Evolutionary conservation across 1,140 invertebrate species (phyloP).

Genomic region (Drosophila tani): DNA sequence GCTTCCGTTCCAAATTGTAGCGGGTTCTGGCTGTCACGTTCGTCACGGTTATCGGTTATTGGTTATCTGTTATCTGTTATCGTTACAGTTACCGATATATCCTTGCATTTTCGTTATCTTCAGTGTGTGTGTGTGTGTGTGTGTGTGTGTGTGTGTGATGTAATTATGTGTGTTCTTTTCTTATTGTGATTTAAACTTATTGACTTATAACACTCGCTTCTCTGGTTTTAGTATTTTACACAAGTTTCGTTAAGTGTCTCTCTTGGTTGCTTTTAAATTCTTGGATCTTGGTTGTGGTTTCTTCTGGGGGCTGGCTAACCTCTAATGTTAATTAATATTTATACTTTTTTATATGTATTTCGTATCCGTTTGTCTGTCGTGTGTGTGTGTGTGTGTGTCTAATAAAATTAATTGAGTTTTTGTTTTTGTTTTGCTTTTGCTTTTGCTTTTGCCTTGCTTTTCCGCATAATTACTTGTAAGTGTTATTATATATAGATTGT

Average conservation of each 20-base stretch:
- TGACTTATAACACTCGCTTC: slow-evolving; percentile 38
- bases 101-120: slow-evolving; percentile 4
- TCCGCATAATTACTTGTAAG: slow-evolving; percentile 50
- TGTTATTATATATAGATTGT: slow-evolving; percentile 53
- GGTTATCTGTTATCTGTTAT: slow-evolving; percentile 19
- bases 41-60: slow-evolving; percentile 2
- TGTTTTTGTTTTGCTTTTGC: neutral
- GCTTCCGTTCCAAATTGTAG: slow-evolving; percentile 10
- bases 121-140: slow-evolving; percentile 1
- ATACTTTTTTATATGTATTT: slow-evolving; percentile 43
- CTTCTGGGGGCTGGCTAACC: slow-evolving; percentile 35
- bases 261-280: slow-evolving; percentile 50
- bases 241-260: slow-evolving; percentile 49
- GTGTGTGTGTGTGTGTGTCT: slow-evolving; percentile 15
- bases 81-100: slow-evolving; percentile 12
- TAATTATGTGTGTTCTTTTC: slow-evolving; percentile 3
- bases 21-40: neutral
- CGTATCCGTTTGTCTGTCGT: slow-evolving; percentile 37
- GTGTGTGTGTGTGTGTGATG: slow-evolving; percentile 15
- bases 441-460: slow-evolving; percentile 7
- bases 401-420: slow-evolving; percentile 58
- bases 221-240: slow-evolving; percentile 46
- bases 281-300: slow-evolving; percentile 37
- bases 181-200: slow-evolving; percentile 31
- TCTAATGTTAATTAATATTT: slow-evolving; percentile 49